Evolutionary conservation across 2,888 invertebrate genomes (phyloP), one percentile per base, ranked within the genome.

Genomic region (Salticus scenicus): DNA sequence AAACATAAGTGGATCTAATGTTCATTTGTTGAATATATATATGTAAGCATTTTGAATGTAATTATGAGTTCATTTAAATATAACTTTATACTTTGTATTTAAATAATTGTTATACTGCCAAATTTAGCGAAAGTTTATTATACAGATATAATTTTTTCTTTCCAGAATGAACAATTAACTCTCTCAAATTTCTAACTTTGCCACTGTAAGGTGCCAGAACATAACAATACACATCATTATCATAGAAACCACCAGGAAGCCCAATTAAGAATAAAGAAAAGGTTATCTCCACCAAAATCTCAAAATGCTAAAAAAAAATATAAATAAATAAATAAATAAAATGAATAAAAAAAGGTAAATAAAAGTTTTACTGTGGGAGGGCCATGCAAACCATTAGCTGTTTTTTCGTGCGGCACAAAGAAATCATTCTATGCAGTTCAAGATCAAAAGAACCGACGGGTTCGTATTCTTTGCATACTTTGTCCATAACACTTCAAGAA

Each of bases 301-400:
- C 57, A 57, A 57, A 24, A 5, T 37, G 2, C n/a, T n/a, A n/a
- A n/a, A n/a, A n/a, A n/a, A n/a, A n/a, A n/a, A n/a, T n/a, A n/a
- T n/a, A n/a, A n/a, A n/a, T n/a, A n/a, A n/a, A n/a, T n/a, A n/a
- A n/a, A n/a, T n/a, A n/a, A n/a, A n/a, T n/a, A n/a, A n/a, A n/a
- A n/a, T n/a, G n/a, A n/a, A n/a, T 7, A 57, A 57, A 57, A 24
- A 57, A 57, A 24, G 24, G 57, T 57, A 57, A 57, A 57, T 57
- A 66, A 17, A 66, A 66, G 37, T 30, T 73, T 75, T 76, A 51
- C 37, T 57, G 20, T 69, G 69, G 75, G 75, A 75, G 70, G 82
- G 82, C 70, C 74, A 17, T 64, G 41, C 82, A 82, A 71, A 47
- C 82, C 82, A 82, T 82, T 82, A 82, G 64, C 71, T 76, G 70